These are phyloP conservation scores for Mnemiopsis leidyi DNA, from an alignment of 37 sponge, comb jelly and placozoan species.

Conservation along the genomic window DNA sequence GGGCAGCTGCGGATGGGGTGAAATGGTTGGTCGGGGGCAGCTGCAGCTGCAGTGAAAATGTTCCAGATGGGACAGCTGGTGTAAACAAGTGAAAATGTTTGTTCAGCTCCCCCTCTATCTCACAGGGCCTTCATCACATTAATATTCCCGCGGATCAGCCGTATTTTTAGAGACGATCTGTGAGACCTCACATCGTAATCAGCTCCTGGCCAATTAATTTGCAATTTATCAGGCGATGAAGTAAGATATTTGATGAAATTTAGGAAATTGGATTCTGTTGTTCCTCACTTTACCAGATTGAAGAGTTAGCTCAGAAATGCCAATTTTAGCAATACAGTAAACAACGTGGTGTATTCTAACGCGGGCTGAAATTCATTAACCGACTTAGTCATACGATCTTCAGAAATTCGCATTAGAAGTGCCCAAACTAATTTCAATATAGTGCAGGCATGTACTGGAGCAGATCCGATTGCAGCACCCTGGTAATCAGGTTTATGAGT, in stretches of 20 bases:
- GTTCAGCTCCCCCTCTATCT: not conserved
- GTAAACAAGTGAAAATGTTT: not conserved
- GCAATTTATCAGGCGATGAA: not conserved
- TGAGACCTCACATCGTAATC: not conserved
- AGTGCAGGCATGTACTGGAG: not conserved
- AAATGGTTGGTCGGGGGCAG: no score
- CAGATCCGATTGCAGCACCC: not conserved
- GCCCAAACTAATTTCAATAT: not conserved
- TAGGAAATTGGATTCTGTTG: not conserved
- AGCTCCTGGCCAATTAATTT: constrained; percentile 17
- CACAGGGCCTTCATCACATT: not conserved
- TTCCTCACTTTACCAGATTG: not conserved
- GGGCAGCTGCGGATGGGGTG: no score
- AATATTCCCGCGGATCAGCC: not conserved
- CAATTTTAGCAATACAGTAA: not conserved
- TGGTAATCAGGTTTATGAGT: not conserved
- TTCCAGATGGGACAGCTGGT: not conserved
- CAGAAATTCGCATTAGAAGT: not conserved
- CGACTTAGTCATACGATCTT: not conserved
- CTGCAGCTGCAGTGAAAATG: not conserved
- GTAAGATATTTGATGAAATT: not conserved
- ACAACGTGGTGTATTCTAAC: not conserved
- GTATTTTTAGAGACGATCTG: no score
- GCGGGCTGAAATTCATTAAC: not conserved
- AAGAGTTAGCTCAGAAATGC: not conserved